Evolutionary conservation across 2,888 invertebrate species (phyloP).

Genomic region (Liopterus haemorrhoidalis): DNA sequence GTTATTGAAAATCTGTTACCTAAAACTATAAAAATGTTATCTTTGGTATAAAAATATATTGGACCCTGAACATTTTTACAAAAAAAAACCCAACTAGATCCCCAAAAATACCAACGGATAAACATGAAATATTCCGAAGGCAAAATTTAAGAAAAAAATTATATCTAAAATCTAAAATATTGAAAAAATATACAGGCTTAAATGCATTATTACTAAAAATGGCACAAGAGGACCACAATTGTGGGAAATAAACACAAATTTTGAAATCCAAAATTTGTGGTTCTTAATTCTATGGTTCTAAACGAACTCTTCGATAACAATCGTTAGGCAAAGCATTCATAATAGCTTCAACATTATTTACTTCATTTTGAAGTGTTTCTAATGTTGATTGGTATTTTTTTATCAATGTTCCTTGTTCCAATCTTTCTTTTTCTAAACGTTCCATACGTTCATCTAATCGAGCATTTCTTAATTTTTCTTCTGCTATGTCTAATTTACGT

Average conservation of each 20-base stretch:
- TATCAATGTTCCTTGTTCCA: slow-evolving; percentile 57
- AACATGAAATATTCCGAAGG: slow-evolving; percentile 17
- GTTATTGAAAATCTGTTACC: too few relatives aligned
- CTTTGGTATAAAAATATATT: slow-evolving; percentile 23
- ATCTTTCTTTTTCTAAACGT: slow-evolving; percentile 60
- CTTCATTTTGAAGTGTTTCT: slow-evolving; percentile 63
- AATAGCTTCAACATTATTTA: slow-evolving; percentile 77
- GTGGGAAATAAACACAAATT: slow-evolving; percentile 16
- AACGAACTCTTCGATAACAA: slow-evolving; percentile 71
- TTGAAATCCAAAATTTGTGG: slow-evolving; percentile 18
- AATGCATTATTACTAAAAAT: too few relatives aligned
- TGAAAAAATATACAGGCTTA: too few relatives aligned
- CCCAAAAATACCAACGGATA: too few relatives aligned
- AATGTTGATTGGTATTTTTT: slow-evolving; percentile 76
- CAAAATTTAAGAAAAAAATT: too few relatives aligned
- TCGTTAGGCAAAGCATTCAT: slow-evolving; percentile 69
- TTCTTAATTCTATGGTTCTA: slow-evolving; percentile 58
- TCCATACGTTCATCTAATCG: slow-evolving; percentile 72
- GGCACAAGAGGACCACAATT: too few relatives aligned
- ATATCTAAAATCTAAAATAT: too few relatives aligned
- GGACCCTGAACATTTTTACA: slow-evolving; percentile 14
- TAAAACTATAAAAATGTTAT: slow-evolving; percentile 13
- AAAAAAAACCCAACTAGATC: background rate
- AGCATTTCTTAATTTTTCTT: slow-evolving; percentile 62
- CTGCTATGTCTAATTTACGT: slow-evolving; percentile 64